Base-by-base conservation (phyloP, 2,113 vertebrate genomes). In the Raja brachyura region DNA sequence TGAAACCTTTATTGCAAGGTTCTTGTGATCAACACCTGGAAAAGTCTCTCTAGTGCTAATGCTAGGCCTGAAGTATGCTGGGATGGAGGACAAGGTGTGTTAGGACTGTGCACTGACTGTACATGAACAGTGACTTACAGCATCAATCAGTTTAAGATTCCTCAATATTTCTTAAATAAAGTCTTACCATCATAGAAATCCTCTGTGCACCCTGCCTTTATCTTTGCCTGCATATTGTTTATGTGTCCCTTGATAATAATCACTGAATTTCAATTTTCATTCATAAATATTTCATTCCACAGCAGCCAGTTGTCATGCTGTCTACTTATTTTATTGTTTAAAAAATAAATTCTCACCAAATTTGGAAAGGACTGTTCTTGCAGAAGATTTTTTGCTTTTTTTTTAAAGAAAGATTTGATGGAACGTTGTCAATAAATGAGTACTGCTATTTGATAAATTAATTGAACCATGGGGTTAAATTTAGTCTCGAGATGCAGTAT, bases 1-100 rank as follows among this genome's bases (percentile, higher is more conserved):
- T 96, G 96, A 95, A 92, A 73, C 90, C 68, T 92, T 92, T 92
- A 92, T 54, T 96, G 95, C 97, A 94, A 95, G 95, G 94, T 95
- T 96, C 70, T 73, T 48, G 66, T 22, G 66, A 88, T 88, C 33
- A 92, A 54, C 90, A 92, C 33, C 39, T 73, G 66, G 22, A 25
- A 48, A 20, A 54, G 68, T 25, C 8, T 73, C 22, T 39, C 63
- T 73, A 39, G 39, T 92, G 3, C 20, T 73, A 28, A 39, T 28
- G 33, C 16, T 54, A 73, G 33, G 33, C 66, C 73, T 70, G 31
- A 86, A 25, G 3, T 25, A 14, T 9, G 68, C 14, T 92, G 22
- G 39, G 33, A 10, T 22, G 73, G 68, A 88, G 14, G 28, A 48
- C 7, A 90, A 39, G n/a, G 56, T 28, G 54, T 61, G 11, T 66